Percentiles rank a stretch among this genome's conserved stretches.
Conservation (phyloP, 2,797 vertebrate genomes). For the Denticeps clupeoides region DNA sequence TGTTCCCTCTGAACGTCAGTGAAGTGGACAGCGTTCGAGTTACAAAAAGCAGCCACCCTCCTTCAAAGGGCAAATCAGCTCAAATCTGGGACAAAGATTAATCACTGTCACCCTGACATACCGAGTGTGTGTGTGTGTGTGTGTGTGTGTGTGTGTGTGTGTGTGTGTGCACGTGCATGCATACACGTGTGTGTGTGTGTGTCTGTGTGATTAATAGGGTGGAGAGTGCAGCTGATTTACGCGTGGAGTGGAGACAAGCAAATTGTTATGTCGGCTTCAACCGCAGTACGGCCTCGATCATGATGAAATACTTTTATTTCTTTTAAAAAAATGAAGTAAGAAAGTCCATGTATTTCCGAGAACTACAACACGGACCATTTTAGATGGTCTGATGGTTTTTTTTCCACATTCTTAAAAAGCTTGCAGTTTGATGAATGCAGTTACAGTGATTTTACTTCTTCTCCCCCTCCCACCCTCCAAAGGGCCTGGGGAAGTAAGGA, state of each 20-base stretch:
- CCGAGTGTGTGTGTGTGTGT: no score
- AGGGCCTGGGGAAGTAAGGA: slow-evolving; percentile 49
- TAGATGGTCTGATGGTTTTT: neutral
- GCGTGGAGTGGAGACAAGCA: slow-evolving; percentile 29
- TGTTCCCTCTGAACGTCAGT: neutral
- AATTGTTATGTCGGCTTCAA: slow-evolving; percentile 28
- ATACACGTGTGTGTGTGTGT: no score
- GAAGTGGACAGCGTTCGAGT: slow-evolving; percentile 24
- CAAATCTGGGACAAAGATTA: slow-evolving; percentile 38
- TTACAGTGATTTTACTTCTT: slow-evolving; percentile 30
- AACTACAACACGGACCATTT: neutral
- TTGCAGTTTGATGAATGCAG: no score
- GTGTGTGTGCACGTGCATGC: no score
- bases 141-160: no score
- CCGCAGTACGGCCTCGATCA: slow-evolving; percentile 12
- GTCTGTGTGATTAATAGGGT: slow-evolving; percentile 39
- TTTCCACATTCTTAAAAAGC: no score
- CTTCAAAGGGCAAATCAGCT: slow-evolving; percentile 32
- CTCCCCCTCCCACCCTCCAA: slow-evolving; percentile 16
- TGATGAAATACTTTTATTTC: slow-evolving; percentile 18
- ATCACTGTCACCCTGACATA: slow-evolving; percentile 36
- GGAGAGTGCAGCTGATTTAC: slow-evolving; percentile 36
- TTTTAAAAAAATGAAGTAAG: neutral
- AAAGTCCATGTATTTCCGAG: neutral
- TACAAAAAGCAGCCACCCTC: slow-evolving; percentile 35